Base-by-base conservation (phyloP, 2,888 invertebrate species). In the Meiosimyza platycephala region DNA sequence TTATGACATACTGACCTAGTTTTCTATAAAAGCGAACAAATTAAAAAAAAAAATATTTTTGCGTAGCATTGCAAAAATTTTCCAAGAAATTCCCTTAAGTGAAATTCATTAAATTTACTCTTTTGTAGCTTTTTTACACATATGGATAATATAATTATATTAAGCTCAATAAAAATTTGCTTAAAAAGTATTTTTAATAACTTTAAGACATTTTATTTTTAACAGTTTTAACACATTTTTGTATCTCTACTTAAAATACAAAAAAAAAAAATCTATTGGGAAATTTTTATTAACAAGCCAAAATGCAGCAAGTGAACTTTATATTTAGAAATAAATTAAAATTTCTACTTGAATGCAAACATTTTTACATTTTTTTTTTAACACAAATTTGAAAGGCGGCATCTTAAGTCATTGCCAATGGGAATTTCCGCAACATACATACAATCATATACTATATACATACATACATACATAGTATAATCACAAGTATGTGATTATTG, bases 371-470 rank as follows among this genome's bases (percentile, higher is more conserved):
- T 9, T 9, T n/a, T n/a, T 40, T 40, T 40, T 40, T 40, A 40
- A 1, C 9, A 40, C 62, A 47, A 62, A 62, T 47, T 62, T 62
- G n/a, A 62, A 48, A 63, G 16, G 47, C 40, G 16, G 62, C 47
- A 40, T 28, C n/a, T 57, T 55, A 67, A 57, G 55, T 67, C 57
- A 67, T 48, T 57, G 57, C 15, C 67, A 67, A 48, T 57, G 55
- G 47, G 47, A 67, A 57, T 16, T 57, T 57, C 28, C 57, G 40
- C 7, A 40, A 40, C 40, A 40, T 40, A 40, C 40, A 40, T 40
- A 7, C 40, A 40, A 4, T 9, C 57, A 57, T 4, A 57, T 28
- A 57, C 22, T 13, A 57, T n/a, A 40, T 40, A 12, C 22, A 2
- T 1, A 22, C 18, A 57, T 28, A 18, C 2, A 13, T 57, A 5